Conservation (phyloP, 2,797 vertebrate species). For the Platyrinchus mystaceus region DNA sequence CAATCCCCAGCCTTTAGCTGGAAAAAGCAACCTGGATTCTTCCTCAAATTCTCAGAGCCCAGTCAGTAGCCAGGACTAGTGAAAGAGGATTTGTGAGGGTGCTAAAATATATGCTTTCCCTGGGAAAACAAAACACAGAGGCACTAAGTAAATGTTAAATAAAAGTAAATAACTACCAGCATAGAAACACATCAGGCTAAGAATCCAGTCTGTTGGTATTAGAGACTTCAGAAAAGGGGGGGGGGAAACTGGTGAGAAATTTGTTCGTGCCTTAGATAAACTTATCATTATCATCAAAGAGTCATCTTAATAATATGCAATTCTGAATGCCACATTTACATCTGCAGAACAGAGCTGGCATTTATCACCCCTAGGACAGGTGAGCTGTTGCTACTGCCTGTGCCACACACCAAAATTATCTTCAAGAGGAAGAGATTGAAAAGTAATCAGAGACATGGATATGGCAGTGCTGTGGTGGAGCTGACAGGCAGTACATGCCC, state of each 20-base stretch:
- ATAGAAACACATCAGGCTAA: constrained; percentile 1
- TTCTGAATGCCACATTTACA: neutral
- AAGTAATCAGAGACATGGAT: neutral
- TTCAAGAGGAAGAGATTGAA: neutral
- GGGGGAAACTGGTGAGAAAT: neutral
- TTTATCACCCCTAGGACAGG: neutral
- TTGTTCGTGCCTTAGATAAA: neutral
- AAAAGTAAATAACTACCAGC: constrained; percentile 25
- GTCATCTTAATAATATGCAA: neutral
- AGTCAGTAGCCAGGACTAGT: neutral
- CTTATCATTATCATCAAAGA: neutral
- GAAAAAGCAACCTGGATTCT: neutral
- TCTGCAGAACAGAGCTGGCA: neutral
- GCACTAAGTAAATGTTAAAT: constrained; percentile 57
- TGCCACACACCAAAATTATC: neutral
- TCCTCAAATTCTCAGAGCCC: neutral
- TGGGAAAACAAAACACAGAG: constrained; percentile 19
- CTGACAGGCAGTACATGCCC: neutral
- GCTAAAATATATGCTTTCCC: constrained; percentile 30
- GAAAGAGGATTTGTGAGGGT: neutral
- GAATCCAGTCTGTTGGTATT: neutral
- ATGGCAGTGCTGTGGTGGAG: fast-evolving
- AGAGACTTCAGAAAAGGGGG: neutral
- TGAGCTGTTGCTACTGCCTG: neutral
- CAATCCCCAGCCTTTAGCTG: neutral